A percentile compares a stretch with the other conserved stretches of the same genome.
phyloP scores from a whole-genome alignment of 2,113 vertebrate species.

The Sapajus apella region DNA sequence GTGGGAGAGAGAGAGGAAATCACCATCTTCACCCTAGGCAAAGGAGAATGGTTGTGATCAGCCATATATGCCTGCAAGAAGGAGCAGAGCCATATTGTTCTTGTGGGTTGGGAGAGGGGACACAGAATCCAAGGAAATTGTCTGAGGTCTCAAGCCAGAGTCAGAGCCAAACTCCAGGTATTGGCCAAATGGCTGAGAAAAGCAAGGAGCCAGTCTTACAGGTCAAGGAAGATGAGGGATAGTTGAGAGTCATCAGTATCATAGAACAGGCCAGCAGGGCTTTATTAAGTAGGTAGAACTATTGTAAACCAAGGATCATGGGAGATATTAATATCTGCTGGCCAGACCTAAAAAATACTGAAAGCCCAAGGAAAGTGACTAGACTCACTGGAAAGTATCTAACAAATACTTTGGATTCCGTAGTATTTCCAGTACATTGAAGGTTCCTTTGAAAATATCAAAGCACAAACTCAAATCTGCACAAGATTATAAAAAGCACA shows the following conservation, averaged over 20 bases:
- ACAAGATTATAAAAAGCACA: neutral
- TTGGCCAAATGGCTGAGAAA: neutral
- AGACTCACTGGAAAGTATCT: neutral
- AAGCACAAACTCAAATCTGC: neutral
- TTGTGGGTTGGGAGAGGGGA: neutral
- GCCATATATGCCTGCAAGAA: neutral
- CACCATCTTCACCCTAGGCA: neutral
- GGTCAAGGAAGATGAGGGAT: neutral
- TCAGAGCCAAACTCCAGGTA: neutral
- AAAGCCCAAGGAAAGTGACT: neutral
- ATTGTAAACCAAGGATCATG: neutral
- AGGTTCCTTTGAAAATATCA: neutral
- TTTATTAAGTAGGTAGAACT: neutral
- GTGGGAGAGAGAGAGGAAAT: no score
- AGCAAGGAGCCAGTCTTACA: neutral
- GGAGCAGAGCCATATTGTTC: neutral
- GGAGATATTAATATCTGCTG: neutral
- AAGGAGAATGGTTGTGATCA: neutral
- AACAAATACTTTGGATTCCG: neutral
- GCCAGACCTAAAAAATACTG: neutral
- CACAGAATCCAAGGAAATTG: neutral
- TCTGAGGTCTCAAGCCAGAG: neutral
- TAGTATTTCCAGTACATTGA: neutral
- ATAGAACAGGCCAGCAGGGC: neutral
- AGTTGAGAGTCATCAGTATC: neutral